Percentiles rank a stretch among this genome's conserved stretches.
phyloP scores from a whole-genome alignment of 2,888 invertebrate species.

The Nebria salina region DNA sequence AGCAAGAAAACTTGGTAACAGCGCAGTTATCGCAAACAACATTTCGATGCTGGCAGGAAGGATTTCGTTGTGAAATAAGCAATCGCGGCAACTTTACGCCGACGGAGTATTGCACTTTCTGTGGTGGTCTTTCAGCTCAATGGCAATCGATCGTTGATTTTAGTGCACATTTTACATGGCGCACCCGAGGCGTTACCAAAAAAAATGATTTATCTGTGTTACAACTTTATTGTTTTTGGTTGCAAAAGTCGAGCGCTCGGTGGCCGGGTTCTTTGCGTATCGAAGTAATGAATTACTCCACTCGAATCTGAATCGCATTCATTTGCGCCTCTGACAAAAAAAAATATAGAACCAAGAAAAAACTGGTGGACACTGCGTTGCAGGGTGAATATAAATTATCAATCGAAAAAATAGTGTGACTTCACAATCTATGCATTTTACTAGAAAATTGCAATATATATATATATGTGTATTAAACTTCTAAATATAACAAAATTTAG shows the following conservation, averaged over 20 bases:
- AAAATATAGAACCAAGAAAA: not conserved
- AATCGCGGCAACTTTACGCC: conserved; percentile 12
- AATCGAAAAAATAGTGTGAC: not conserved
- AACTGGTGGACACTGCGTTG: not conserved
- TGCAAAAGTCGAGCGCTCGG: conserved; percentile 20
- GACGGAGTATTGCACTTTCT: not conserved
- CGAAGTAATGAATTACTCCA: conserved; percentile 32
- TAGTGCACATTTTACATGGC: conserved; percentile 26
- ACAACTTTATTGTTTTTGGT: not conserved
- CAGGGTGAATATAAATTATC: not conserved
- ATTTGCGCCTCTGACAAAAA: conserved; percentile 24
- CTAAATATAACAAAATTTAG: not conserved
- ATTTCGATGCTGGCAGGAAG: conserved; percentile 17
- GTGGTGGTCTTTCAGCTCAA: not conserved
- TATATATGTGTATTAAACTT: not conserved
- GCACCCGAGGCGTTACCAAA: conserved; percentile 6
- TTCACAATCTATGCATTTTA: not conserved
- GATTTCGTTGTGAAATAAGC: conserved; percentile 23
- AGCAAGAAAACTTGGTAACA: conserved; percentile 15
- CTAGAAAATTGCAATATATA: not conserved
- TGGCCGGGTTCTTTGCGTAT: conserved; percentile 23
- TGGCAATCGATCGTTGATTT: conserved; percentile 16
- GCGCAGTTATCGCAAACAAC: conserved; percentile 35
- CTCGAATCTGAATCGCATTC: conserved; percentile 20
- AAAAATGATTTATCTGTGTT: conserved; percentile 11